phyloP scores from a whole-genome alignment of 2,113 vertebrate species.

The Sander vitreus region DNA sequence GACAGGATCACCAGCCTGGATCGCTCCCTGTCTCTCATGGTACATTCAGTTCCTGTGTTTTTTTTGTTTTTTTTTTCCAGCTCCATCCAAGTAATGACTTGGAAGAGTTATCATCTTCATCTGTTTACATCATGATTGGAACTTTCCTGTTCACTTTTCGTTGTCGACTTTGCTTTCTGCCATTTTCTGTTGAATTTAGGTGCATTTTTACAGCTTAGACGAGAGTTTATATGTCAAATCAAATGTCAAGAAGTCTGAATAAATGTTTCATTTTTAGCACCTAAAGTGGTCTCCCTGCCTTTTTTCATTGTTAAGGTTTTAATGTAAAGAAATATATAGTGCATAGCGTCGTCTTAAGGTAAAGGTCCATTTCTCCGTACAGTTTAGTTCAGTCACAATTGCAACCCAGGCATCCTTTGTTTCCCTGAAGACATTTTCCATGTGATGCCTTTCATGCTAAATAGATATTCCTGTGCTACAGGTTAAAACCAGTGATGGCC shows the following conservation, averaged over 20 bases:
- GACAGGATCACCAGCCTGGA: neutral
- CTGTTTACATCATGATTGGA: neutral
- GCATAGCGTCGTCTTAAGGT: too few species aligned
- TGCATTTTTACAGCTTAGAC: neutral
- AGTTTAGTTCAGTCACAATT: neutral
- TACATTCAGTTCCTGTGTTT: constrained; percentile 16
- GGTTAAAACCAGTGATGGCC: neutral
- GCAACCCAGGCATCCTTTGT: neutral
- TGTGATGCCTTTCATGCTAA: neutral
- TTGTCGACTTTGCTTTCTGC: constrained; percentile 1
- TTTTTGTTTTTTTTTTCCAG: neutral
- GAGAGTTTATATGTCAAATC: constrained; percentile 18
- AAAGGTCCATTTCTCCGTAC: neutral
- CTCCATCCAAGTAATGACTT: neutral
- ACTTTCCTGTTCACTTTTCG: constrained; percentile 1
- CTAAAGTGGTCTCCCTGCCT: neutral
- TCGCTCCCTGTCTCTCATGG: neutral
- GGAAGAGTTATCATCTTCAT: neutral
- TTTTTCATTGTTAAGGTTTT: neutral
- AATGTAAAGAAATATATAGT: neutral
- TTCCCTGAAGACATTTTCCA: neutral
- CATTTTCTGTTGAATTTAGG: neutral
- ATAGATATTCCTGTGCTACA: neutral
- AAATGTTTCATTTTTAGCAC: constrained; percentile 46
- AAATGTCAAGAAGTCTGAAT: constrained; percentile 36